These are phyloP conservation scores for Menidia menidia DNA, from an alignment of 2,797 vertebrate species.

Conservation along the genomic window DNA sequence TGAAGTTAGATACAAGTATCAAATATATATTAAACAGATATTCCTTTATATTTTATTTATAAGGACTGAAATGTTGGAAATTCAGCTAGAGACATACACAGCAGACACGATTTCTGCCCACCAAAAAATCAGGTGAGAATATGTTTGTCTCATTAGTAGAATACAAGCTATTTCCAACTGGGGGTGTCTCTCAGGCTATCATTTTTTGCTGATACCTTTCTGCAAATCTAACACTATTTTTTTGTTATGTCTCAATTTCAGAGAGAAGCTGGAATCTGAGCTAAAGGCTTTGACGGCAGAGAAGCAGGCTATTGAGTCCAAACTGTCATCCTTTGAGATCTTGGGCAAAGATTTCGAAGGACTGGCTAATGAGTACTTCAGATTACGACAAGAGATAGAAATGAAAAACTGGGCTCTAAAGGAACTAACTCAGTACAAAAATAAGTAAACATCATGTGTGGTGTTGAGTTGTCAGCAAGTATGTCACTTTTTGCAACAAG, in stretches of 20 bases:
- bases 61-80: conserved; percentile 87
- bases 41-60: neutral
- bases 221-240: neutral
- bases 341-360: conserved; percentile 87
- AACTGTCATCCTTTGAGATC: conserved; percentile 86
- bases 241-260: conserved; percentile 44
- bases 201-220: neutral
- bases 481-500: neutral
- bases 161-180: neutral
- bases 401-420: conserved; percentile 87
- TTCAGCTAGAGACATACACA: conserved; percentile 88
- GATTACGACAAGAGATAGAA: conserved; percentile 79
- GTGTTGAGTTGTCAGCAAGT: neutral
- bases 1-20: neutral
- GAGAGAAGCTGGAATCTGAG: conserved; percentile 81
- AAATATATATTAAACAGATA: neutral
- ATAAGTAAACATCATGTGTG: conserved; percentile 30
- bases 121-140: conserved; percentile 84
- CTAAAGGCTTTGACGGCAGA: conserved; percentile 75
- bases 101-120: conserved; percentile 84
- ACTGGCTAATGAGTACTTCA: conserved; percentile 87
- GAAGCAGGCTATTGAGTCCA: conserved; percentile 77
- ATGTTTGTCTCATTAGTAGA: neutral
- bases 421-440: conserved; percentile 79
- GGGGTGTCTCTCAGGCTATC: neutral